Evolutionary conservation across 2,113 vertebrate species (phyloP).

Genomic region (Haliaeetus leucogaster): DNA sequence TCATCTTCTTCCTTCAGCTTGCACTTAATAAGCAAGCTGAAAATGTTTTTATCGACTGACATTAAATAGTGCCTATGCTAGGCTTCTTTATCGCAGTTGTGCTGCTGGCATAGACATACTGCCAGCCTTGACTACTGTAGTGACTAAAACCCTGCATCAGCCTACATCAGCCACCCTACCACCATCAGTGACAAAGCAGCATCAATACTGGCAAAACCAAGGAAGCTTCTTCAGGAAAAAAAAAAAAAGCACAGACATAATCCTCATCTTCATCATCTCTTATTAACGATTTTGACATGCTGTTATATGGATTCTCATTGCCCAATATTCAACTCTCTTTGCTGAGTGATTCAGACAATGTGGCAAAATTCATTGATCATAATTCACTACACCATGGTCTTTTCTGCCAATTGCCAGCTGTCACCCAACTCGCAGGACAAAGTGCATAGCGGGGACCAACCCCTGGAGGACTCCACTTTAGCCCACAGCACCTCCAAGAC

Average conservation of each 20-base stretch:
- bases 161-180: background rate
- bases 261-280: background rate
- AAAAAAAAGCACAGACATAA: background rate
- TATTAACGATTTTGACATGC: background rate
- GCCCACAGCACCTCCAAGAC: background rate
- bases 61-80: background rate
- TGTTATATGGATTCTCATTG: background rate
- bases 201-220: background rate
- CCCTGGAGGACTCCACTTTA: background rate
- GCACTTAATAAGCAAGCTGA: background rate
- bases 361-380: background rate
- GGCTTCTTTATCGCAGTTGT: background rate
- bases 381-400: background rate
- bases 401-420: background rate
- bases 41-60: background rate
- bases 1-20: background rate
- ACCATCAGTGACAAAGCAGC: background rate
- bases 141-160: background rate
- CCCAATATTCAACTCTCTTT: background rate
- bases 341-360: background rate
- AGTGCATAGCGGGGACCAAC: fast-evolving
- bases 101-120: background rate
- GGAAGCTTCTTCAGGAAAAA: background rate
- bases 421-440: background rate
- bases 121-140: background rate